Conservation (phyloP, 1,140 invertebrate genomes). For the Drosophila rhopaloa region DNA sequence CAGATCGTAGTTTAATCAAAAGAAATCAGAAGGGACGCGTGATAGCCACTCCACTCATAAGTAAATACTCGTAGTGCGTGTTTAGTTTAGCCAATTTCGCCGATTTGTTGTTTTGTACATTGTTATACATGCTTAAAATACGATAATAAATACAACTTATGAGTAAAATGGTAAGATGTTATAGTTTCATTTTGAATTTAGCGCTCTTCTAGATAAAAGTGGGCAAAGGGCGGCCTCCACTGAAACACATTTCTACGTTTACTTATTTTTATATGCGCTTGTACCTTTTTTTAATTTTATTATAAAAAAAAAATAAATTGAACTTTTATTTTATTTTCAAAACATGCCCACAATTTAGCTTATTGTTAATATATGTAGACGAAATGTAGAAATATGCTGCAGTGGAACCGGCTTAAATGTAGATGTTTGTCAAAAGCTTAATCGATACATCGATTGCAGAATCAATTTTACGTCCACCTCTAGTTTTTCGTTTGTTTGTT, state of each 20-base stretch:
- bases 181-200: not conserved
- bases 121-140: conserved; percentile 78
- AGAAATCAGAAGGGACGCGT: conserved; percentile 28
- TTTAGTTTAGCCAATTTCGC: conserved; percentile 79
- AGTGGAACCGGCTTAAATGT: not conserved
- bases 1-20: conserved; percentile 63
- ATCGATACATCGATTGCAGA: conserved; percentile 10
- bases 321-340: not conserved
- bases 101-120: conserved; percentile 81
- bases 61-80: conserved; percentile 53
- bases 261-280: not conserved
- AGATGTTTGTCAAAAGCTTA: not conserved
- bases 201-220: not conserved
- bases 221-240: not conserved
- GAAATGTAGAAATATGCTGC: not conserved
- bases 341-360: not conserved
- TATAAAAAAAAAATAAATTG: too few relatives aligned
- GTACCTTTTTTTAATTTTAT: not conserved
- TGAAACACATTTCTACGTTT: not conserved
- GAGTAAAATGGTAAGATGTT: conserved; percentile 28
- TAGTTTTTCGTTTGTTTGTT: conserved; percentile 22
- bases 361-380: not conserved
- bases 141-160: conserved; percentile 62
- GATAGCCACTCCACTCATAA: conserved; percentile 47
- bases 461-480: not conserved